Evolutionary conservation across 2,888 invertebrate genomes (phyloP), one percentile per base, ranked within the genome.

Genomic region (Ennomos fuscantarius): DNA sequence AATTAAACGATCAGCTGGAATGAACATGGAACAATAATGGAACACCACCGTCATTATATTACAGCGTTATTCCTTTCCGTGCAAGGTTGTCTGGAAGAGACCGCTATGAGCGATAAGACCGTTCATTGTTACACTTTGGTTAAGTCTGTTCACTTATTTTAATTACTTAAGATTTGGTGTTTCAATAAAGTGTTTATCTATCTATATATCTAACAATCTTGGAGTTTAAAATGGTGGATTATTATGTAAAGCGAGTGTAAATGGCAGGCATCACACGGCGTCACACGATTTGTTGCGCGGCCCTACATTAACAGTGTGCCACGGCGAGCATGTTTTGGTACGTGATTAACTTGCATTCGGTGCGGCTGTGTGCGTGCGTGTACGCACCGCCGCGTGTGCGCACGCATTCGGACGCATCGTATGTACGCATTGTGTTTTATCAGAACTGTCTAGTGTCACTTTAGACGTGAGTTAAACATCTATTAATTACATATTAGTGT

Each of bases 281-380:
- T 69, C 69, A 65, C 69, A 65, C 65, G 63, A 68, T 64, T 67
- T 73, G 74, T 72, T 73, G 72, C 76, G 72, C 70, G 63, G 59
- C 70, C 73, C 73, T 65, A 44, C 42, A 81, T 81, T 87, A 89
- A 87, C 87, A 62, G 84, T 85, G 84, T 89, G 87, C 77, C 78
- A 80, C 79, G 84, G 82, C 83, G 76, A 85, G 89, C 89, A 89
- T 90, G 89, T 79, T 84, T 85, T 87, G 79, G 76, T 77, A 75
- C 81, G 84, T 87, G 80, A 84, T 82, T 89, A 86, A 87, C 86
- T 79, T 73, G 78, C 76, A 75, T 60, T 70, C 70, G 72, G 68
- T 53, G 66, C 69, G 50, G 52, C 58, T 65, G 54, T 33, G 42
- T 32, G 51, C 51, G 60, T 55, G 52, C 59, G 48, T 41, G 45